Conservation (phyloP, 2,888 invertebrate species). For the Mechanitis messenoides region DNA sequence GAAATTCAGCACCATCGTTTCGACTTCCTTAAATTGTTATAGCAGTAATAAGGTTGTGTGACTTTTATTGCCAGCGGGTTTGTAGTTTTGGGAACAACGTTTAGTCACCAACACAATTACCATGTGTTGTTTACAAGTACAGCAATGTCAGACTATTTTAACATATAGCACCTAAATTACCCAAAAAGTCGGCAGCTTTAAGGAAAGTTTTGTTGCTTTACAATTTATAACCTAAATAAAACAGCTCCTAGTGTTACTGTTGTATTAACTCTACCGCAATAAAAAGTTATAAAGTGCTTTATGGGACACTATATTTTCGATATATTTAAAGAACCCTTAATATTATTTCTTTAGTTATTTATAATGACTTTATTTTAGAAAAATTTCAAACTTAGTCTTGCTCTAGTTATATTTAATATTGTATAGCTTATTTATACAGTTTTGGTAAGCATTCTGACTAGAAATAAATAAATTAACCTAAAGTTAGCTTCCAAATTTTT, state of each 20-base stretch:
- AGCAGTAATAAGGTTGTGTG: conserved; percentile 72
- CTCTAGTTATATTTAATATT: too few relatives aligned
- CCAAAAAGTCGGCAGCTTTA: conserved; percentile 23
- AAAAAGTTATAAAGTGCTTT: too few relatives aligned
- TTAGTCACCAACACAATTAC: conserved; percentile 66
- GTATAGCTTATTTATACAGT: too few relatives aligned
- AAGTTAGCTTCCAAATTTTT: conserved; percentile 24
- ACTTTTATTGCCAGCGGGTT: conserved; percentile 69
- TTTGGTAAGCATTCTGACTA: too few relatives aligned
- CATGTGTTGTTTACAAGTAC: conserved; percentile 39
- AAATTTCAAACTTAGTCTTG: too few relatives aligned
- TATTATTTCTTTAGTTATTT: too few relatives aligned
- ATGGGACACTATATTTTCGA: too few relatives aligned
- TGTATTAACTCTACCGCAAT: background rate
- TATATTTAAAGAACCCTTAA: too few relatives aligned
- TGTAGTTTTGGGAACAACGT: conserved; percentile 59
- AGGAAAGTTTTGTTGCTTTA: conserved; percentile 17
- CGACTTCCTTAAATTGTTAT: conserved; percentile 75
- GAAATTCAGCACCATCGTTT: conserved; percentile 70
- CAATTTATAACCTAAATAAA: conserved; percentile 16
- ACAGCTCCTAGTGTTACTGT: conserved; percentile 8
- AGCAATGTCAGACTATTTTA: conserved; percentile 52
- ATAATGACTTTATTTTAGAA: too few relatives aligned
- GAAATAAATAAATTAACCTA: conserved; percentile 4
- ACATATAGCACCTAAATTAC: conserved; percentile 38